Base-by-base conservation (phyloP, 2,888 invertebrate genomes). In the Acheta domesticus region DNA sequence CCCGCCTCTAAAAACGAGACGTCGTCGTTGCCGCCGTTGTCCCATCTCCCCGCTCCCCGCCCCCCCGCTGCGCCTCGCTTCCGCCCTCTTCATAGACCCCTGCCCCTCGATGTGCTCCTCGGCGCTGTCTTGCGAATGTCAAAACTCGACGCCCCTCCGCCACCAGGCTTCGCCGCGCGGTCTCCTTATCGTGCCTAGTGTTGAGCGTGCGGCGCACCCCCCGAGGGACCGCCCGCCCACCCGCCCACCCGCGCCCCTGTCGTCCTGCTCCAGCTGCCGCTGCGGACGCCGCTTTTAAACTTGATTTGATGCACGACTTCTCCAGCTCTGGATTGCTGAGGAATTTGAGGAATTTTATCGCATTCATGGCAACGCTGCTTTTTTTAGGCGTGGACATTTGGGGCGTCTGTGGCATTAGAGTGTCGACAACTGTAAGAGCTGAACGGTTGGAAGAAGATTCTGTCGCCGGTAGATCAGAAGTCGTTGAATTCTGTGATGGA, bases 261-360 rank as follows among this genome's bases (percentile, higher is more conserved):
- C 74, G n/a, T 12, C n/a, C 74, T 74, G 14, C 62, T 11, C 62
- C 62, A 62, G 62, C 62, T n/a, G 62, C 62, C 4, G 36, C 36
- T 36, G 36, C 8, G 36, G 36, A 36, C 36, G 36, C 36, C 8
- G 5, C 36, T 36, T 36, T 36, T 36, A 62, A 62, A 62, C 62
- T 12, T 62, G 62, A 62, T 62, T 62, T 62, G 62, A 62, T 36
- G 75, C 21, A 75, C n/a, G 75, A 75, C 75, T 75, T 21, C 21
- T 21, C 75, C 14, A 36, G 23, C 21, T 75, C 19, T 3, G 49
- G 2, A 62, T 62, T 62, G 62, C 62, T 62, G 62, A 62, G 62
- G 62, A 62, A 62, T 62, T 62, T n/a, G 62, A 62, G 62, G 8
- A 62, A 62, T 62, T 62, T 48, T 12, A 12, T 49, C 49, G 49